A percentile compares a stretch with the other conserved stretches of the same genome.
phyloP scores from a whole-genome alignment of 2,113 vertebrate species.

The Sebastes fasciatus region DNA sequence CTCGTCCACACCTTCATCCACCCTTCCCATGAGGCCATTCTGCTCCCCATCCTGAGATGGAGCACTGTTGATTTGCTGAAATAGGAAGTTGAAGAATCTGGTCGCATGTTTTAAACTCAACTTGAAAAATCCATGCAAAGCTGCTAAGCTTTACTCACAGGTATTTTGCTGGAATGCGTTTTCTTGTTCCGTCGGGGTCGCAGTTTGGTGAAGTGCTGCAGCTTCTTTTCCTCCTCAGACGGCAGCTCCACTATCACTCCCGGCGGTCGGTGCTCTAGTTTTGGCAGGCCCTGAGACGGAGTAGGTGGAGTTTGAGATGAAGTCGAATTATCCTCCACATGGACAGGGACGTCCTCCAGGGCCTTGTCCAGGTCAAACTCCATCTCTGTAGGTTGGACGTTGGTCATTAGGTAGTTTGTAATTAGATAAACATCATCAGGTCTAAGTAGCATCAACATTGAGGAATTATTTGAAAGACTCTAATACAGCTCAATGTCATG shows the following conservation, averaged over 20 bases:
- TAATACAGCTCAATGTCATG: not conserved
- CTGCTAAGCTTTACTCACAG: slow-evolving; percentile 84
- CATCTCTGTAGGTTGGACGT: slow-evolving; percentile 87
- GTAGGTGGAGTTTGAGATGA: slow-evolving; percentile 86
- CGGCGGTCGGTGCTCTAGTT: slow-evolving; percentile 86
- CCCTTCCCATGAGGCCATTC: slow-evolving; percentile 95
- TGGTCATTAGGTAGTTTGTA: slow-evolving; percentile 14
- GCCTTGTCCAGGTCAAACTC: slow-evolving; percentile 98
- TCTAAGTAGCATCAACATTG: not conserved
- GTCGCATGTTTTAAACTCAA: not conserved
- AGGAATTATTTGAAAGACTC: not conserved
- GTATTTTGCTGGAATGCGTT: slow-evolving; percentile 89
- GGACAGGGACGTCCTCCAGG: slow-evolving; percentile 92
- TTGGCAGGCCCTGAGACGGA: slow-evolving; percentile 63
- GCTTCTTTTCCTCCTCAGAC: slow-evolving; percentile 94
- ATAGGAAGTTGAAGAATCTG: slow-evolving; percentile 24
- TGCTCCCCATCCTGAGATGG: slow-evolving; percentile 92
- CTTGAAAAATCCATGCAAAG: not conserved
- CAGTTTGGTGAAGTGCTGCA: slow-evolving; percentile 96
- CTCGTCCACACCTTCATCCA: slow-evolving; percentile 98
- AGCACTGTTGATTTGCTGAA: slow-evolving; percentile 85
- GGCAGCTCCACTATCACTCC: slow-evolving; percentile 90
- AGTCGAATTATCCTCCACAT: slow-evolving; percentile 88
- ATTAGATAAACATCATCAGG: not conserved
- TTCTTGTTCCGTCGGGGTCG: slow-evolving; percentile 95